Percentiles rank a stretch among this genome's conserved stretches.
These are phyloP conservation scores for Enteromius radiatus DNA, from an alignment of 2,797 vertebrate species.

Conservation along the genomic window DNA sequence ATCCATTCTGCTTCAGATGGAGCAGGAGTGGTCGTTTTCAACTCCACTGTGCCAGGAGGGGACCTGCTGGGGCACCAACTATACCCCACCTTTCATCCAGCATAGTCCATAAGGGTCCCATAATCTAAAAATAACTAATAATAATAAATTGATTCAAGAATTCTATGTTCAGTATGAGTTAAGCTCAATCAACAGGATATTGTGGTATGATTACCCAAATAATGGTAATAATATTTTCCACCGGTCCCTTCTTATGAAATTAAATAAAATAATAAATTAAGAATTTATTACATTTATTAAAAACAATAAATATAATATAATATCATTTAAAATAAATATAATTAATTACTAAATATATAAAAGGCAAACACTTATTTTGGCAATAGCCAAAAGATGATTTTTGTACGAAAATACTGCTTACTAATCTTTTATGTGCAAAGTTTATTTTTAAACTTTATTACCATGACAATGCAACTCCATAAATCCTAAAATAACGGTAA, in stretches of 20 bases:
- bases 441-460: background rate
- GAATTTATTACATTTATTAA: too few species aligned
- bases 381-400: background rate
- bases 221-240: background rate
- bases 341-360: background rate
- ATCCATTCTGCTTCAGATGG: constrained; percentile 55
- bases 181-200: background rate
- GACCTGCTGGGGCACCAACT: constrained; percentile 29
- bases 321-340: too few species aligned
- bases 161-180: background rate
- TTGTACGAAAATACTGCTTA: background rate
- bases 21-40: constrained; percentile 50
- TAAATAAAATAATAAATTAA: background rate
- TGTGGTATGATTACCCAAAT: background rate
- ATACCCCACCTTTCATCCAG: constrained; percentile 60
- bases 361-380: background rate
- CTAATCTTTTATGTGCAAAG: background rate
- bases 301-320: too few species aligned
- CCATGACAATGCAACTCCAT: background rate
- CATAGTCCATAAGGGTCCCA: background rate
- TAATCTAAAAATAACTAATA: background rate
- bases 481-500: background rate
- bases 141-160: background rate
- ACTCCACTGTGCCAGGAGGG: constrained; percentile 53
- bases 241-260: background rate